Evolutionary conservation across 2,888 invertebrate species (phyloP), one percentile per base, ranked within the genome.

Genomic region (Agrochola lota): DNA sequence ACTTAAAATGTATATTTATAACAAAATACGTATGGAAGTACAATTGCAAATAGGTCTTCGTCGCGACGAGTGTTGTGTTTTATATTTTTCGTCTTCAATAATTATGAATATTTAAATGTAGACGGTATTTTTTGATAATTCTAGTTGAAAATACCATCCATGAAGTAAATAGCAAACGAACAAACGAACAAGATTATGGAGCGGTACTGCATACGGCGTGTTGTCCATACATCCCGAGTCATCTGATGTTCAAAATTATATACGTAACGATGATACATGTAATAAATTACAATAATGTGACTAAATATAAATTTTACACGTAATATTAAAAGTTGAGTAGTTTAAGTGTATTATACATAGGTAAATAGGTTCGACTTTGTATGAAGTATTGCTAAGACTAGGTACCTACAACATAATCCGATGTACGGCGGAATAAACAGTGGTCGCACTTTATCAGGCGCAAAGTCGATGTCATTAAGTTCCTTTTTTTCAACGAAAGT

Each of bases 11-110:
- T 95, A 93, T 93, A 93, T 93, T 92, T 93, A 92, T 93, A 95
- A 96, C 96, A 94, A 96, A 95, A 96, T 96, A 96, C 96, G 96
- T 96, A 96, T 96, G 92, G 94, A 96, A 96, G 96, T 96, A 96
- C 96, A 96, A 96, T 96, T 95, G 93, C 94, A 92, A 91, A 93
- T 95, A 96, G 92, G 90, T 94, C 91, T 92, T 95, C 90, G 92
- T 94, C 92, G 84, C 91, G 90, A 93, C 91, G 91, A 92, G 83
- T 84, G 88, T 93, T 94, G 90, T 91, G 91, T 93, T 94, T 92
- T 93, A 91, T 94, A 93, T 91, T 93, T 91, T 92, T 90, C 90
- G 91, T 94, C 92, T 91, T 91, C 91, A 90, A 88, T 91, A 91
- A 90, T 92, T 90, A 91, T 90, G 88, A 91, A 91, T 93, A 93